phyloP scores from a whole-genome alignment of 2,113 vertebrate species.

The Lutjanus erythropterus region DNA sequence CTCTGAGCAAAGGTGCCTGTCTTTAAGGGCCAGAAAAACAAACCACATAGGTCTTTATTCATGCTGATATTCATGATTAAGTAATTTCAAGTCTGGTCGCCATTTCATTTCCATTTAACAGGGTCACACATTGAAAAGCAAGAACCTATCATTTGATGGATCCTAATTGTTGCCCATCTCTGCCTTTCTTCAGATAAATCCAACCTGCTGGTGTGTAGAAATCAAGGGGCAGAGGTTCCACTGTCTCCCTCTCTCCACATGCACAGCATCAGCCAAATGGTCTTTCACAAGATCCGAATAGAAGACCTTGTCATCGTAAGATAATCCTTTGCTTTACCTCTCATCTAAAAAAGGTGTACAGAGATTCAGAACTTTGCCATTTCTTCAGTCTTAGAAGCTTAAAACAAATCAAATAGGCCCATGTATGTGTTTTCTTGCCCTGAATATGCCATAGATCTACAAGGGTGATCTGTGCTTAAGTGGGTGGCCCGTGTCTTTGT shows the following conservation, averaged over 20 bases:
- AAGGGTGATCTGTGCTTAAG: background rate
- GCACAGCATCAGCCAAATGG: slow-evolving; percentile 96
- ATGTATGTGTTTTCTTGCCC: background rate
- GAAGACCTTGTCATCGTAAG: slow-evolving; percentile 95
- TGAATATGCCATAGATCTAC: background rate
- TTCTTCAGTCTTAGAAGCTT: background rate
- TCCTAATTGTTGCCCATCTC: background rate
- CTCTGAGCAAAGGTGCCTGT: background rate
- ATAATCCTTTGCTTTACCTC: slow-evolving; percentile 3
- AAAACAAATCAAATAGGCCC: background rate
- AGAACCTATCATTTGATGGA: background rate
- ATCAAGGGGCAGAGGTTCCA: slow-evolving; percentile 86
- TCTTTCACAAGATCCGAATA: slow-evolving; percentile 98
- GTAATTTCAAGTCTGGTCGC: background rate
- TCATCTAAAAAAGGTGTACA: background rate
- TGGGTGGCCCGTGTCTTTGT: background rate
- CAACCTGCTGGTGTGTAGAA: slow-evolving; percentile 95
- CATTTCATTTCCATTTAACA: background rate
- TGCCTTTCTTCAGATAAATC: slow-evolving; percentile 89
- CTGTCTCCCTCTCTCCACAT: slow-evolving; percentile 88
- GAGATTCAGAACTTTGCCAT: background rate
- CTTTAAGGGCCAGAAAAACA: background rate
- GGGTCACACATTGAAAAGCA: background rate
- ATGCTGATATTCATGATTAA: background rate
- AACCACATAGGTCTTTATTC: background rate